Evolutionary conservation across 2,888 invertebrate genomes (phyloP), one percentile per base, ranked within the genome.

Genomic region (Drosophila anomelani): DNA sequence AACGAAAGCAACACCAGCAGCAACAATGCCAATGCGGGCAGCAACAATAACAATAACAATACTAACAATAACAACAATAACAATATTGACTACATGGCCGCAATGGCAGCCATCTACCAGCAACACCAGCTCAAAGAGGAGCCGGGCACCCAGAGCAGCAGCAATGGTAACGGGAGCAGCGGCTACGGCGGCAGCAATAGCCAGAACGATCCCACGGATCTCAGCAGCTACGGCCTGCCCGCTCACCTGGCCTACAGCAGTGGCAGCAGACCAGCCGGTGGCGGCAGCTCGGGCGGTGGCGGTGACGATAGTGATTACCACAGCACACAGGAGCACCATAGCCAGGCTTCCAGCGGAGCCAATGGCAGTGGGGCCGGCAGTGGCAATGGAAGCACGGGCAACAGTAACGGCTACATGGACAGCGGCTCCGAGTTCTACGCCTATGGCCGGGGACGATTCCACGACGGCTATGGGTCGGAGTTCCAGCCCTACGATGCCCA

Each of bases 401-500:
- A 77, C 43, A 80, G 79, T 67, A 88, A 80, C 51, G 88, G 90
- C 49, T 91, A 91, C 47, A 77, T 91, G 66, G 91, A 91, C 38
- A 77, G 81, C 55, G 85, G 87, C 70, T 80, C 92, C 5, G 90
- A 91, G 32, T 92, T 90, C 72, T 92, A 91, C 9, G 80, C 86
- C 13, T 90, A 88, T 20, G 67, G 60, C 13, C 86, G 92, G 32
- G 66, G 89, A 38, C 90, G 94, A 92, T 92, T 93, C 78, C 91
- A 91, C 57, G 92, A 92, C 13, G 57, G 87, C 26, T 92, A 92
- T 62, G 46, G 87, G 13, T 70, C 91, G 0, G 92, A 93, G 29
- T 93, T 91, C 69, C 70, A 94, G 47, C 94, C 95, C 41, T 96
- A 95, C 91, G 95, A 95, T 88, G 93, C 94, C 58, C 93, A 94